Conservation (phyloP, 2,888 invertebrate genomes). For the Drosophila engyochracea region DNA sequence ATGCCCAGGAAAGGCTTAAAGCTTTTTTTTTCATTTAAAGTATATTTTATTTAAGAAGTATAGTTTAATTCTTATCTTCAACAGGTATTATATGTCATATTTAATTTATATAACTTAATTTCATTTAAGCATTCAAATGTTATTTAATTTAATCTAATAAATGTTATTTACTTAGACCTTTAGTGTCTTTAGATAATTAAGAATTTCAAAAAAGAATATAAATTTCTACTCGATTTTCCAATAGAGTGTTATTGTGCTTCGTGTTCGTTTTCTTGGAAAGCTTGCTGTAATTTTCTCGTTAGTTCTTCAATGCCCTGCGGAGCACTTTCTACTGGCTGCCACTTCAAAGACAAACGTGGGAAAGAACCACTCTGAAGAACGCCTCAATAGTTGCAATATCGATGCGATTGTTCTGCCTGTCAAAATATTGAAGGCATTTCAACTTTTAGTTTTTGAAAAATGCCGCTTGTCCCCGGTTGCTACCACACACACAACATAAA, state of each 20-base stretch:
- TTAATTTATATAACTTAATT: neutral
- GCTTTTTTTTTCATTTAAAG: neutral
- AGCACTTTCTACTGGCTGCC: conserved; percentile 41
- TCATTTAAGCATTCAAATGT: neutral
- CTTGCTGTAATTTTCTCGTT: conserved; percentile 1
- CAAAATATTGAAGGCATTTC: conserved; percentile 67
- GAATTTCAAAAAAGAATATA: neutral
- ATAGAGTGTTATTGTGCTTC: neutral
- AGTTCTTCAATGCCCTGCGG: conserved; percentile 7
- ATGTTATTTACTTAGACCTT: neutral
- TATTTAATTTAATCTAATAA: too few relatives aligned
- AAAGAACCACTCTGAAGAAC: conserved; percentile 14
- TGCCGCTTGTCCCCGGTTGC: conserved; percentile 37
- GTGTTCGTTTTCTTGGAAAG: neutral
- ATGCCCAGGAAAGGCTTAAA: neutral
- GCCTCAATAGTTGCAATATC: conserved; percentile 53
- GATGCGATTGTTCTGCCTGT: conserved; percentile 72
- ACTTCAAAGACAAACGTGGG: conserved; percentile 60
- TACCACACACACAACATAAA: conserved; percentile 12
- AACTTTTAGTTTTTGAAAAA: conserved; percentile 32
- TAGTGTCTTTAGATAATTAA: neutral
- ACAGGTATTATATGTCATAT: neutral
- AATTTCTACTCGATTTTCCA: neutral
- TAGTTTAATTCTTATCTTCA: neutral
- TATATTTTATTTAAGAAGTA: neutral